Conservation (phyloP, 1,140 invertebrate species). For the Rhizoglyphus robini region DNA sequence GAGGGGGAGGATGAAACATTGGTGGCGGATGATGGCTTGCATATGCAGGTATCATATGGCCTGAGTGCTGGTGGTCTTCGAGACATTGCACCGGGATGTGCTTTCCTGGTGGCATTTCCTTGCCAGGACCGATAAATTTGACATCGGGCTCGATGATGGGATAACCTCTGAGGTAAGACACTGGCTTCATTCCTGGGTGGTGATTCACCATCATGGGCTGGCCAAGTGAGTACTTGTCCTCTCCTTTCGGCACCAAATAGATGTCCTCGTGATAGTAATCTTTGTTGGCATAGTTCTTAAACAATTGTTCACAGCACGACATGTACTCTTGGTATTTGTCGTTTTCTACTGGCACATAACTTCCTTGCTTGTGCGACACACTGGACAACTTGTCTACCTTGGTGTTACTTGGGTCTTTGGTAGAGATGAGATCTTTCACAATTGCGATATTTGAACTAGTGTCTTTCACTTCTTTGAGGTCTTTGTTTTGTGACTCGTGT, state of each 20-base stretch:
- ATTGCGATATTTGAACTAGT: neutral
- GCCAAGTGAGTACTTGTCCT: neutral
- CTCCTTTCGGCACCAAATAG: neutral
- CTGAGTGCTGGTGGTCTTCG: neutral
- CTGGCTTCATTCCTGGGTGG: neutral
- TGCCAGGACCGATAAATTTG: neutral
- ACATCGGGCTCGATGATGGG: neutral
- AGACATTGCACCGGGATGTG: neutral
- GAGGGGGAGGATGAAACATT: neutral
- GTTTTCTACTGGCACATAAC: neutral
- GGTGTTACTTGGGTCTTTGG: neutral
- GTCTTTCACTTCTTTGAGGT: neutral
- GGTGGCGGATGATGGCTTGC: neutral
- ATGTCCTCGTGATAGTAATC: constrained; percentile 2
- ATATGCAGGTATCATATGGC: neutral
- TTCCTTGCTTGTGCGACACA: neutral
- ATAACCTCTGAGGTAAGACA: neutral
- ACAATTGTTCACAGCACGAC: constrained; percentile 7
- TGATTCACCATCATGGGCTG: neutral
- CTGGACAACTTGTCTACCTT: neutral
- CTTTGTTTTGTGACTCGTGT: neutral
- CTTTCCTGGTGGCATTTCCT: neutral
- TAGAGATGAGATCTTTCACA: neutral
- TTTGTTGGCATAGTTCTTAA: neutral
- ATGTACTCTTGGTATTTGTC: neutral